A percentile compares a stretch with the other conserved stretches of the same genome.
Conservation (phyloP, 2,797 vertebrate genomes). For the Anabas testudineus region DNA sequence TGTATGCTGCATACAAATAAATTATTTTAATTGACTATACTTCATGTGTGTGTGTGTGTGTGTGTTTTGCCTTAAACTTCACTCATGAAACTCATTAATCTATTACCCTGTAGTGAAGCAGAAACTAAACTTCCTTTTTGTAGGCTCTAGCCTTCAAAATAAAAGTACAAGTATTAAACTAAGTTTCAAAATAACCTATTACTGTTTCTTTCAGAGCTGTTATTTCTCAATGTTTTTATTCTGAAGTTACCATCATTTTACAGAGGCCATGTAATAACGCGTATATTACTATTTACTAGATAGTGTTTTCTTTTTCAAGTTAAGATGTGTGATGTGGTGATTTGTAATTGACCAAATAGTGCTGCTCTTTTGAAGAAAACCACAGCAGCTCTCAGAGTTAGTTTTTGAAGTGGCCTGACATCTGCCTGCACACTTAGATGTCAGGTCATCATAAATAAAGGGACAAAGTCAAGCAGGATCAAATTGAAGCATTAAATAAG, state of each 20-base stretch:
- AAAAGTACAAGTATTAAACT: conserved; percentile 14
- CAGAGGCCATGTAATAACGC: too few species aligned
- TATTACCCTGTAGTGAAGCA: too few species aligned
- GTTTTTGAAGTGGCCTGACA: too few species aligned
- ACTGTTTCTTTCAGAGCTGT: not conserved
- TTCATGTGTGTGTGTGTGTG: conserved; percentile 16
- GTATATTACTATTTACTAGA: not conserved
- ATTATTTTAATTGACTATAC: conserved; percentile 50
- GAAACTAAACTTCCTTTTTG: not conserved
- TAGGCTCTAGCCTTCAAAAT: conserved; percentile 38
- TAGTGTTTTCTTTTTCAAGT: not conserved
- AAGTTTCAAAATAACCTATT: not conserved
- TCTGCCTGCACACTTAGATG: too few species aligned
- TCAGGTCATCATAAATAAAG: too few species aligned
- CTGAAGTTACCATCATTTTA: not conserved
- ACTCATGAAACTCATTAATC: too few species aligned
- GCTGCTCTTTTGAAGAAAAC: not conserved
- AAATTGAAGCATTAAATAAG: too few species aligned
- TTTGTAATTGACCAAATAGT: not conserved
- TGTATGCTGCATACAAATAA: conserved; percentile 61
- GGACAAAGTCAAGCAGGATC: too few species aligned
- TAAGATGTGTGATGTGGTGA: not conserved
- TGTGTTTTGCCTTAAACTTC: not conserved
- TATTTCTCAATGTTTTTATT: not conserved
- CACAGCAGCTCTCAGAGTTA: too few species aligned